These are phyloP conservation scores for Megaceryle torquata DNA, from an alignment of 2,113 vertebrate genomes.

Conservation along the genomic window DNA sequence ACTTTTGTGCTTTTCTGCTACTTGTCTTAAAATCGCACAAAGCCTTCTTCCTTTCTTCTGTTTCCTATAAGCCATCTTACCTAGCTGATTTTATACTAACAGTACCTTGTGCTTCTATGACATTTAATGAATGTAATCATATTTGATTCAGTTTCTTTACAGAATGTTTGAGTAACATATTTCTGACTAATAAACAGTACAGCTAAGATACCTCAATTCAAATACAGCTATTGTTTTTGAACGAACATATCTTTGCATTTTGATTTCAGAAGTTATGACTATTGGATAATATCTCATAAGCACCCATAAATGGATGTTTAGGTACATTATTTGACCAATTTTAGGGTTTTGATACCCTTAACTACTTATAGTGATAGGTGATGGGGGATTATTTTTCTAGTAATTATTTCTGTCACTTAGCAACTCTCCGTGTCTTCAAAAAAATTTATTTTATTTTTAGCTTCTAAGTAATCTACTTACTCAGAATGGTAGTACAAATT, in stretches of 20 bases:
- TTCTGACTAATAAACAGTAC: not conserved
- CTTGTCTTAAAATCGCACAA: not conserved
- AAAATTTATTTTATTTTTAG: not conserved
- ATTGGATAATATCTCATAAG: not conserved
- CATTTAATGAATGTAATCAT: not conserved
- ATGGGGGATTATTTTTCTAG: not conserved
- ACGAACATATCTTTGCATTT: not conserved
- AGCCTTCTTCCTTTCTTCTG: not conserved
- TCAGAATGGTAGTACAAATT: not conserved
- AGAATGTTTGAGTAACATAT: not conserved
- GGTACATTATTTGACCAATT: not conserved
- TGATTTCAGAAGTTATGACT: not conserved
- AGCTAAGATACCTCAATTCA: not conserved
- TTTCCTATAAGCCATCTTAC: not conserved
- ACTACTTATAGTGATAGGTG: not conserved
- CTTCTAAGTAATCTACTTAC: not conserved
- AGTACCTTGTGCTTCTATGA: not conserved
- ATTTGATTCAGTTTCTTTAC: not conserved
- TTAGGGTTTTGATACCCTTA: not conserved
- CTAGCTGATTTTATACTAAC: not conserved
- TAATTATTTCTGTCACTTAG: not conserved
- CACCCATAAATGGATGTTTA: not conserved
- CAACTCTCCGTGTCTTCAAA: not conserved
- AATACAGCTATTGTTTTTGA: not conserved
- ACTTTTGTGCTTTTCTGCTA: not conserved